Evolutionary conservation across 2,888 invertebrate species (phyloP), one percentile per base, ranked within the genome.

Genomic region (Heliconius charithonia): DNA sequence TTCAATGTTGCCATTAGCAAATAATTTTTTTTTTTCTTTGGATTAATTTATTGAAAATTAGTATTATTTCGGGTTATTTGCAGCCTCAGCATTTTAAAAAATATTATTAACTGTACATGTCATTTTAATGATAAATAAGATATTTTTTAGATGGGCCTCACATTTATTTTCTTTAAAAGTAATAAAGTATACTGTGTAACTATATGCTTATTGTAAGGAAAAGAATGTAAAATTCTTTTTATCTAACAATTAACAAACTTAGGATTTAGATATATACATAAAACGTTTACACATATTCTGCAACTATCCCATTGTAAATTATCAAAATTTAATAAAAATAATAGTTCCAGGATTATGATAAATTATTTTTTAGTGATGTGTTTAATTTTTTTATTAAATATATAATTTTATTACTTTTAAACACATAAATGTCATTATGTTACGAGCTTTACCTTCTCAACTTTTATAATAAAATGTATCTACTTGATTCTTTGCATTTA

Each of bases 401-500:
- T 67, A 32, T 29, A 66, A 10, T 19, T 32, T 9, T 2, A 67
- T 12, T 67, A 67, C 22, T 32, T 45, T 69, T 13, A 69, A 45
- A 9, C 66, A 67, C 37, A n/a, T 67, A 63, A 63, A 4, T 69
- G 37, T 69, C 25, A 69, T 69, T 25, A 13, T 41, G 41, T 69
- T 25, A 69, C 7, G 16, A 45, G 16, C 16, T 69, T 69, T 69
- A 69, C n/a, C 16, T 45, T 45, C 25, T 69, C 13, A 25, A 69
- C 22, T 45, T 32, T 37, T 37, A 63, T 77, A 72, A 77, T 77
- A 72, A 56, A 63, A 32, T 65, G 37, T 77, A 41, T 32, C 65
- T 71, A 76, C 62, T 76, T 77, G 45, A 70, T 71, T 71, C 37
- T 51, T 27, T 76, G 71, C 56, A 56, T 71, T 27, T 13, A 25